Conservation (phyloP, 2,888 invertebrate genomes). For the Operophtera brumata region DNA sequence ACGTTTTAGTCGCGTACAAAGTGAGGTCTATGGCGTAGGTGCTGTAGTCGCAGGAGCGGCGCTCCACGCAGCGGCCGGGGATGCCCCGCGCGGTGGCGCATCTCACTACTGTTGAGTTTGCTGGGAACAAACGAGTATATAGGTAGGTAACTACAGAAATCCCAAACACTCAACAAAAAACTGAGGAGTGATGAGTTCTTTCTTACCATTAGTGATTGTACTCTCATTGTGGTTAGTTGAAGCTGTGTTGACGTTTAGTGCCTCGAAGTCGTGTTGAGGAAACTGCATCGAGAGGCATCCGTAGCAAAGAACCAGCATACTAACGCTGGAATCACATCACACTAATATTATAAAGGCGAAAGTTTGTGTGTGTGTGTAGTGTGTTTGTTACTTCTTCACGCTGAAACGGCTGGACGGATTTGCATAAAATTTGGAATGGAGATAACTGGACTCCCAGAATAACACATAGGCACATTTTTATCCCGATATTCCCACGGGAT, state of each 20-base stretch:
- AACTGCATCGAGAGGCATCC: conserved; percentile 1
- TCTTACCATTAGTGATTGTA: neutral
- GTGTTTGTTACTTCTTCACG: too few species aligned
- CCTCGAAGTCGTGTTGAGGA: neutral
- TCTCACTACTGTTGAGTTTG: conserved; percentile 24
- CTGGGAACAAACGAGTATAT: neutral
- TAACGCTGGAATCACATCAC: conserved; percentile 6
- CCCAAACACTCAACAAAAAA: too few species aligned
- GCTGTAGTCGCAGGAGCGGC: conserved; percentile 49
- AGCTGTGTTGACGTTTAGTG: neutral
- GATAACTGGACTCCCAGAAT: too few species aligned
- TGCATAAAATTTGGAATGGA: too few species aligned
- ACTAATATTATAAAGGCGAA: neutral
- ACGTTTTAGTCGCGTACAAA: conserved; percentile 44
- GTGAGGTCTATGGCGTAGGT: conserved; percentile 51
- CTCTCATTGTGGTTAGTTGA: neutral
- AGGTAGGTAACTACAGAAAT: too few species aligned
- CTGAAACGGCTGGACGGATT: too few species aligned
- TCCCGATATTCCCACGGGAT: too few species aligned
- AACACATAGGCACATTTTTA: too few species aligned
- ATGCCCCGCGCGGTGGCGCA: conserved; percentile 41
- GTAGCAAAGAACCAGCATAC: conserved; percentile 4
- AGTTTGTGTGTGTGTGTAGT: too few species aligned
- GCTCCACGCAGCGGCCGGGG: conserved; percentile 42
- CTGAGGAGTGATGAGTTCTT: neutral